phyloP scores from a whole-genome alignment of 1,140 invertebrate species.

The Lamellibrachia luymesi region DNA sequence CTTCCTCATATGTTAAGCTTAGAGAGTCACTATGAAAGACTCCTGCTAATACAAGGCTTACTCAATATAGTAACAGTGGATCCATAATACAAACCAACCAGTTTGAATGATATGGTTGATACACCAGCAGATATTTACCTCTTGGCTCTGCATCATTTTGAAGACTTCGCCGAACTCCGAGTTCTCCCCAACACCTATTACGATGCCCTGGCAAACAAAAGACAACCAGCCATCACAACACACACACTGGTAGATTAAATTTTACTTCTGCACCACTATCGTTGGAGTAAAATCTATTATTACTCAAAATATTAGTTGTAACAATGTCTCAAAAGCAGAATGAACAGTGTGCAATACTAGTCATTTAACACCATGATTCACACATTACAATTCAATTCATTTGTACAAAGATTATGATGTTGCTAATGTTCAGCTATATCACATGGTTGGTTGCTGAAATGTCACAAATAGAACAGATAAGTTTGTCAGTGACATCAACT shows the following conservation, averaged over 20 bases:
- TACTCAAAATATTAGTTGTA: neutral
- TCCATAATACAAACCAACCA: neutral
- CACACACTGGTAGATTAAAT: neutral
- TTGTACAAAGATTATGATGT: no score
- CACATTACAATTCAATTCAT: neutral
- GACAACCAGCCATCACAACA: slow-evolving; percentile 18
- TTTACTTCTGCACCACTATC: no score
- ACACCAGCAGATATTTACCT: slow-evolving; percentile 59
- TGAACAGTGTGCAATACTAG: neutral
- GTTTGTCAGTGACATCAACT: no score
- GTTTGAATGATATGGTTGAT: neutral
- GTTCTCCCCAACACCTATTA: slow-evolving; percentile 92
- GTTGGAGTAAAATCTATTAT: no score
- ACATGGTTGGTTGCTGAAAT: no score
- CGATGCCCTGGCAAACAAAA: slow-evolving; percentile 74
- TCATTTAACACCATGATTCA: neutral
- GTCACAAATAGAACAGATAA: no score
- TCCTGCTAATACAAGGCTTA: no score
- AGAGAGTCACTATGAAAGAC: no score
- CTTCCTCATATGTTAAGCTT: no score
- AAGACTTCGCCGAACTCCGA: slow-evolving; percentile 99
- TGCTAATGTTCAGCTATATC: no score
- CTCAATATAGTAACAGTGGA: neutral
- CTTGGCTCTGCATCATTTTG: slow-evolving; percentile 98
- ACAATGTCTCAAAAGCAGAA: neutral